Conservation (phyloP, 2,797 vertebrate genomes). For the Cetoscarus ocellatus region DNA sequence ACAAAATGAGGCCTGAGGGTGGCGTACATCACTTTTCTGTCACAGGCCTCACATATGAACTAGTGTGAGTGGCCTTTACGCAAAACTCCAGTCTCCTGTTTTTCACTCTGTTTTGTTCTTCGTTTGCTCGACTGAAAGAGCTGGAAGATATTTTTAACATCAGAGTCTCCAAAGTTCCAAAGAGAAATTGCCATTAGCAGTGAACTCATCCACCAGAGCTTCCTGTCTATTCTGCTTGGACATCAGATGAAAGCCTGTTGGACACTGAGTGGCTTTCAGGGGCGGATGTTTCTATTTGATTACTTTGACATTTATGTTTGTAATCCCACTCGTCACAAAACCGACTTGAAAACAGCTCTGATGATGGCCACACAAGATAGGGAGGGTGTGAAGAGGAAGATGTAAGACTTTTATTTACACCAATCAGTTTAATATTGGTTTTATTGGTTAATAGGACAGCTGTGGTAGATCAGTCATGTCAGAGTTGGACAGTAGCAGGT, state of each 20-base stretch:
- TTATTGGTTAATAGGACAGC: not conserved
- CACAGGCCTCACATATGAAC: no score
- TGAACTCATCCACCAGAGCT: not conserved
- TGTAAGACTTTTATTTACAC: not conserved
- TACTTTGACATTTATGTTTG: not conserved
- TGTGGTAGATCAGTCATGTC: no score
- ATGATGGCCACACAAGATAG: not conserved
- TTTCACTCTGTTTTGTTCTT: not conserved
- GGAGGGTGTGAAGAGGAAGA: no score
- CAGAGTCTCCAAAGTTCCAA: not conserved
- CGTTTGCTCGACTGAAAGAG: not conserved
- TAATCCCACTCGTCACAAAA: not conserved
- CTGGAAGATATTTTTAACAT: not conserved
- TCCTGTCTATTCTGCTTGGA: no score
- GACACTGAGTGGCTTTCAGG: not conserved
- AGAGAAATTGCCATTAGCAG: not conserved
- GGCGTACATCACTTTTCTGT: no score
- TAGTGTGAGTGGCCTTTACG: no score
- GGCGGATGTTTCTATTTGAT: not conserved
- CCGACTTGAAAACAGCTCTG: not conserved
- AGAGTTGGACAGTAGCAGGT: no score
- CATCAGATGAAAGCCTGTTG: not conserved
- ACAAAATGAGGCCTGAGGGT: no score
- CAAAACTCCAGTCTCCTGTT: not conserved
- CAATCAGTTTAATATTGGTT: not conserved